Evolutionary conservation across 2,113 vertebrate species (phyloP), one percentile per base, ranked within the genome.

Genomic region (Odocoileus virginianus): DNA sequence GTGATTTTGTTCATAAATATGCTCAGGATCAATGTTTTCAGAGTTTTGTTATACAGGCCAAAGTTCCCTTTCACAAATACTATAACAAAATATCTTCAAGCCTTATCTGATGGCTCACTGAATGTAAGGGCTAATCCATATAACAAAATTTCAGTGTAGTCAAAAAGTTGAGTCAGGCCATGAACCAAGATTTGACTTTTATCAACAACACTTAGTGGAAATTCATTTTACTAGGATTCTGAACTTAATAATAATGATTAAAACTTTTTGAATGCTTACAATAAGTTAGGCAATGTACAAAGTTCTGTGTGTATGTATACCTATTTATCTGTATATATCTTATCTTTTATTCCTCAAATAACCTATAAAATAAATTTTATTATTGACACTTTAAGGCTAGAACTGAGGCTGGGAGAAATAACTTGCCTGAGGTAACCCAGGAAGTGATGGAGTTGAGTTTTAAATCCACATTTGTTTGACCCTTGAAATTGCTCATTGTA

Each of bases 151-250:
- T 95, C 40, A 25, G 40, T 94, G 40, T 17, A 67, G 8, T 81
- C n/a, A 40, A 47, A 52, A 43, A 61, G 28, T 87, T 96, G 47
- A 9, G 47, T 89, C 71, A 61, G 83, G 16, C 36, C 43, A 13
- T 60, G 83, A 47, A 94, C 52, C 58, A 92, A 43, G 36, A 74
- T 61, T 74, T 84, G 16, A 30, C 82, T 89, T 93, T 91, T 89
- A 61, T 94, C 61, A 92, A 52, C 2, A 91, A 15, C 47, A 67
- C 28, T 96, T 92, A 89, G 61, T 84, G 11, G n/a, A 79, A 96
- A 90, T 54, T 96, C 50, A 84, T 95, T 96, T 89, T 83, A 64
- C 40, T 87, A 92, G 84, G 52, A 95, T 71, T 92, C 36, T 64
- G 45, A 87, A 57, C 28, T 95, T 96, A 81, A 83, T 64, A 83